Base-by-base conservation (phyloP, 2,797 vertebrate genomes). In the Xiphophorus birchmanni region DNA sequence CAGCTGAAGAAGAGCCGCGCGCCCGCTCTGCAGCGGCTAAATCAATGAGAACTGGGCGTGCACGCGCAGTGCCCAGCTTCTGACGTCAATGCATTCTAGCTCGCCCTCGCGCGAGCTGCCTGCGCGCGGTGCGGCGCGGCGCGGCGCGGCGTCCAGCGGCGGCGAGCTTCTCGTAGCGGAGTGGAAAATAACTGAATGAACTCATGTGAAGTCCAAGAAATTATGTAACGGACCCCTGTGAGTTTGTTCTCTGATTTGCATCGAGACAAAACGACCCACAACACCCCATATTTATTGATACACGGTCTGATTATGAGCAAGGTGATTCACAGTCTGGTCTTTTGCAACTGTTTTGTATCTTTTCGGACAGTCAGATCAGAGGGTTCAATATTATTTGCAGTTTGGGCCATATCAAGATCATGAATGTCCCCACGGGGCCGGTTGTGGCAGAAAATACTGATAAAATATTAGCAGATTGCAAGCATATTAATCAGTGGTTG, bases 1-100 rank as follows among this genome's bases (percentile, higher is more conserved):
- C 56, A 65, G 77, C 79, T n/a, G 56, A 60, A 58, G 56, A 60
- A 58, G 35, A 32, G 44, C 52, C 40, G 65, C 73, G 67, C 1
- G 77, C 45, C 45, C 42, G 47, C 54, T 48, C 35, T 40, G 52
- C 42, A 54, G 15, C 18, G 54, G 35, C 52, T 48, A 13, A 71
- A 71, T 42, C 42, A 35, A 52, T 42, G 45, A 11, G 56, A 76
- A 47, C 8, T 21, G 42, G 10, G 63, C 56, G 77, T 5, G 80
- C 65, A 47, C 45, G 74, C 58, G 82, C 74, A n/a, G 78, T 35
- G 44, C 69, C 63, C 63, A 23, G 74, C 84, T 88, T 93, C 91
- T 96, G 94, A 96, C 96, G 96, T 96, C 96, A 96, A 80, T 90
- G 56, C 95, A 94, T 94, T 94, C 93, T 93, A 60, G 75, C 90